A percentile compares a stretch with the other conserved stretches of the same genome.
Evolutionary conservation across 2,113 vertebrate genomes (phyloP).

Genomic region (cat (Felis catus)): DNA sequence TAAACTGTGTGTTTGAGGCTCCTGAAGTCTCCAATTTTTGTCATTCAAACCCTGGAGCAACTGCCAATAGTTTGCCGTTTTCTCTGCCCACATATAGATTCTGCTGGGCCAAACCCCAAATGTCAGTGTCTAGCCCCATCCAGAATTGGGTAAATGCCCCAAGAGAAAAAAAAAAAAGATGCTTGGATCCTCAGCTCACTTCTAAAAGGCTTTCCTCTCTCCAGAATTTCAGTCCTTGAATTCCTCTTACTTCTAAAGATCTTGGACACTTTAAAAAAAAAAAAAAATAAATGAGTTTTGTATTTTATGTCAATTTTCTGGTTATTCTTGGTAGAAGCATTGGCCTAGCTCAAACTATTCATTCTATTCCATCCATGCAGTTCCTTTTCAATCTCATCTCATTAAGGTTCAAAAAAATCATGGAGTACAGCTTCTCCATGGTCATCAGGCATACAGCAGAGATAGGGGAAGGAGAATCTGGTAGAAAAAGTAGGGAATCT

Average conservation of each 20-base stretch:
- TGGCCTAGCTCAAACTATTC: not conserved
- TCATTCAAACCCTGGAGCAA: not conserved
- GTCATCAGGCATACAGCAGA: not conserved
- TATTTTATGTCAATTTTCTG: not conserved
- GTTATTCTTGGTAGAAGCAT: not conserved
- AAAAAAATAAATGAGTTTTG: not conserved
- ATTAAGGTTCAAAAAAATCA: not conserved
- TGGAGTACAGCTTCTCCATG: not conserved
- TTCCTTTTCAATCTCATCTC: not conserved
- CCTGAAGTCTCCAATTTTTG: not conserved
- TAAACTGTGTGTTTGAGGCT: not conserved
- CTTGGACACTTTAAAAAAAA: not conserved
- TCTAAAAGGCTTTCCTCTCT: not conserved
- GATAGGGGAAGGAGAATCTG: not conserved
- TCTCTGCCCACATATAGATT: not conserved
- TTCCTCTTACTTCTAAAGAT: not conserved
- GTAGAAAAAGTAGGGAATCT: not conserved
- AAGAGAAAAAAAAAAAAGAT: not conserved
- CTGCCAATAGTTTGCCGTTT: not conserved
- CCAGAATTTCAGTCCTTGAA: not conserved
- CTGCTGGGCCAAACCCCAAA: not conserved
- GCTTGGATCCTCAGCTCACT: not conserved
- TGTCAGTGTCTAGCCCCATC: not conserved
- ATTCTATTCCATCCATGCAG: not conserved
- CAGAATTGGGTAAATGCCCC: not conserved